A percentile compares a stretch with the other conserved stretches of the same genome.
Conservation (phyloP, 2,888 invertebrate genomes). For the Atrina japonica region DNA sequence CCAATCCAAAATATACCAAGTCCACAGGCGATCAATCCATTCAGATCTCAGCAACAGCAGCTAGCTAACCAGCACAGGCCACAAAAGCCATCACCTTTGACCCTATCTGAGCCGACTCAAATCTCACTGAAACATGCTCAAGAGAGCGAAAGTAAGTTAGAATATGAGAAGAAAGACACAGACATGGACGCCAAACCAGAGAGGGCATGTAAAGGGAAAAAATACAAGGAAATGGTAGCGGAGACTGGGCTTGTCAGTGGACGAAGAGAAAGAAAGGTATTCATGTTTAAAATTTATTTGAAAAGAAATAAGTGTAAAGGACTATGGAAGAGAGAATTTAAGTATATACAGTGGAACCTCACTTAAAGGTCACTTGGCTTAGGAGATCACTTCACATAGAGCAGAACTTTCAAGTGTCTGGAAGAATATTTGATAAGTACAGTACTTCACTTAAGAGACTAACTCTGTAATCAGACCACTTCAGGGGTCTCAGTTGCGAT, state of each 20-base stretch:
- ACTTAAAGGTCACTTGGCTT: too few species aligned
- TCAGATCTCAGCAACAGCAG: conserved; percentile 10
- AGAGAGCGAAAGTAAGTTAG: conserved; percentile 29
- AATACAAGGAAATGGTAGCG: conserved; percentile 69
- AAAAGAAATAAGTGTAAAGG: too few species aligned
- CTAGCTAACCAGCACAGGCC: conserved; percentile 48
- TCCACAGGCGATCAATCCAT: conserved; percentile 23
- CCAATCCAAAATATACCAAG: conserved; percentile 12
- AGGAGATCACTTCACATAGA: too few species aligned
- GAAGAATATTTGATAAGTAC: too few species aligned
- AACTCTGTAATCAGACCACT: too few species aligned
- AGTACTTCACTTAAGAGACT: too few species aligned
- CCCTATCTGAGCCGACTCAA: conserved; percentile 47
- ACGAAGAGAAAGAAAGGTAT: conserved; percentile 59
- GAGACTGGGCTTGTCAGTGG: conserved; percentile 56
- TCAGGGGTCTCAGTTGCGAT: too few species aligned
- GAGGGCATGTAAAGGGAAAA: conserved; percentile 69
- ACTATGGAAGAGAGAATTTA: too few species aligned
- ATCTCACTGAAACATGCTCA: too few species aligned
- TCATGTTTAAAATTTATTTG: neutral
- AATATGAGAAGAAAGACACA: conserved; percentile 45
- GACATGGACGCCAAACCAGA: conserved; percentile 60
- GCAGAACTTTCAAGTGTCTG: too few species aligned
- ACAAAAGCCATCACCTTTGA: conserved; percentile 51
- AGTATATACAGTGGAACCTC: too few species aligned